Conservation (phyloP, 2,888 invertebrate species). For the Heteromyza rotundicornis region DNA sequence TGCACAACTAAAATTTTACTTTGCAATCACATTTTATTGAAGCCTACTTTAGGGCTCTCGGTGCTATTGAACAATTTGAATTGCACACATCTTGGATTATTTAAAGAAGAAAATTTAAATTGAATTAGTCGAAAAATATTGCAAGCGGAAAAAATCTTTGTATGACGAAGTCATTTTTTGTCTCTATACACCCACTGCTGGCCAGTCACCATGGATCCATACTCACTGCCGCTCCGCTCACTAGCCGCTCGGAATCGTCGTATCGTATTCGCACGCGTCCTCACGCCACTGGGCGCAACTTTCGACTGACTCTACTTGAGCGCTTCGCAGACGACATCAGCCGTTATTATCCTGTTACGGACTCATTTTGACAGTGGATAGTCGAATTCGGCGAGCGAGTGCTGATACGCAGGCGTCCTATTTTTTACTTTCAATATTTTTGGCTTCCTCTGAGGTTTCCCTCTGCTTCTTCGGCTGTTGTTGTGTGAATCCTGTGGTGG, state of each 20-base stretch:
- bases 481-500: neutral
- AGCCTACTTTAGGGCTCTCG: too few species aligned
- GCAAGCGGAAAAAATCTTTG: neutral
- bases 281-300: slow-evolving; percentile 13
- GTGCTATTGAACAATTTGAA: neutral
- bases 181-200: slow-evolving; percentile 3
- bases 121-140: neutral
- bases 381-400: neutral
- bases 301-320: neutral
- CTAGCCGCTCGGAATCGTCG: neutral
- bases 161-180: neutral
- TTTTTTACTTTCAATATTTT: neutral
- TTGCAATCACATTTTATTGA: too few species aligned
- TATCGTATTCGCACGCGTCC: slow-evolving; percentile 2
- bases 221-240: too few species aligned
- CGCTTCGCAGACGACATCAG: neutral
- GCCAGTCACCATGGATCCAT: too few species aligned
- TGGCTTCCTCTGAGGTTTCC: neutral
- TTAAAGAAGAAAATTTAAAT: neutral
- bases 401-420: slow-evolving; percentile 17
- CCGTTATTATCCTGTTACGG: slow-evolving; percentile 7
- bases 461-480: neutral
- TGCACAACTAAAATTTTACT: too few species aligned
- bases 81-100: neutral
- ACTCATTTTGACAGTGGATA: neutral